Evolutionary conservation across 2,113 vertebrate species (phyloP), one percentile per base, ranked within the genome.

Genomic region (Phycodurus eques): DNA sequence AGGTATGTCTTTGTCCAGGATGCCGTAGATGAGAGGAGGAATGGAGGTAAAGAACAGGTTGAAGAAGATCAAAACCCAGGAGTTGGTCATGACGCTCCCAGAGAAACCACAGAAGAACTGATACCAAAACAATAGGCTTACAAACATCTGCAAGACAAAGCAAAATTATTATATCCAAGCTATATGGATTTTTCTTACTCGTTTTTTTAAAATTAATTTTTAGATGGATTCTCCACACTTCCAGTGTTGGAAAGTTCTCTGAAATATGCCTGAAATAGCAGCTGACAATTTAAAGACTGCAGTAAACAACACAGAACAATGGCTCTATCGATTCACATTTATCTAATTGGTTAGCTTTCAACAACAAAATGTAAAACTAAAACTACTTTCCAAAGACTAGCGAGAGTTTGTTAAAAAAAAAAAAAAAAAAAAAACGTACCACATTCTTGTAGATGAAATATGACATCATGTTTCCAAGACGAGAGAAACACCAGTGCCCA

Each of bases 381-480:
- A 56, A 56, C 19, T n/a, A 56, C 22, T 4, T 14, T 59, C 22
- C 56, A 59, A 1, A 13, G 5, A 57, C 1, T 5, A 31, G 46
- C 15, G 8, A 9, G 13, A 6, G 57, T 31, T 39, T 22, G 20
- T n/a, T 44, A 22, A 15, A 14, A 59, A 57, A 11, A 12, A 57
- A 0, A 10, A 0, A 10, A 19, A 7, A 20, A 10, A 53, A 1
- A 13, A 20, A 2, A 43, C 93, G 92, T 80, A 99, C 98, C 94
- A 98, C 94, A 9, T 99, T 99, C 92, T 99, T 99, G 83, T 98
- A 99, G 90, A 99, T 95, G 87, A 96, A 99, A 77, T 97, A 98
- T 33, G 96, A 92, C 80, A 96, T 94, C 96, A 98, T 97, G 83
- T 94, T 96, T 49, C 95, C 93, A 66, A 99, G 88, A 39, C 97